phyloP scores from a whole-genome alignment of 1,140 invertebrate genomes.

The Trichoplusia ni region DNA sequence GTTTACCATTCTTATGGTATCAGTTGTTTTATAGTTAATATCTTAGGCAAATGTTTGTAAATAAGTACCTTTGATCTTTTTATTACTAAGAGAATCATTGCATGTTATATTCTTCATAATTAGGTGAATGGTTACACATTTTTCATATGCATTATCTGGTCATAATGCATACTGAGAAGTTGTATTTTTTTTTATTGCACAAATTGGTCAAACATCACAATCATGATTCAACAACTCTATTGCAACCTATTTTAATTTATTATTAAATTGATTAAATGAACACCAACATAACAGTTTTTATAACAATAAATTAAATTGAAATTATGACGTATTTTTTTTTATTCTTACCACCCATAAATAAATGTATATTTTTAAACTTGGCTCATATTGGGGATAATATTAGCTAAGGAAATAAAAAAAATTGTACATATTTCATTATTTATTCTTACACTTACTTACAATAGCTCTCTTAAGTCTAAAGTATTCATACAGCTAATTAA shows the following conservation, averaged over 20 bases:
- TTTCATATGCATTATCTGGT: conserved; percentile 72
- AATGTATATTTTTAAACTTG: too few species aligned
- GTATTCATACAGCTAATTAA: conserved; percentile 65
- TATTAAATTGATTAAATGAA: conserved; percentile 14
- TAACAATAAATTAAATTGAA: conserved; percentile 52
- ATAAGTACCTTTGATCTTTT: conserved; percentile 64
- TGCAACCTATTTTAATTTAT: conserved; percentile 25
- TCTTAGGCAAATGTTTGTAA: conserved; percentile 68
- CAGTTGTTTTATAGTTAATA: conserved; percentile 59
- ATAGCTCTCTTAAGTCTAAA: neutral
- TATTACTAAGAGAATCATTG: conserved; percentile 52
- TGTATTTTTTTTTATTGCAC: conserved; percentile 53
- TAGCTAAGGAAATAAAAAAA: too few species aligned
- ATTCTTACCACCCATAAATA: neutral
- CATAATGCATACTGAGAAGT: conserved; percentile 73
- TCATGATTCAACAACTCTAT: conserved; percentile 32
- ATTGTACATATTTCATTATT: neutral
- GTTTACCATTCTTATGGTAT: conserved; percentile 66
- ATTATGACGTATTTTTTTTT: conserved; percentile 29
- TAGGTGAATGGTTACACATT: conserved; percentile 57
- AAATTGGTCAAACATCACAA: conserved; percentile 44
- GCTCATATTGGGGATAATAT: too few species aligned
- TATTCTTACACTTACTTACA: neutral
- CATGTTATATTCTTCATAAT: conserved; percentile 59
- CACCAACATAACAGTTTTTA: conserved; percentile 53